Evolutionary conservation across 2,797 vertebrate species (phyloP).

Genomic region (Masticophis lateralis): DNA sequence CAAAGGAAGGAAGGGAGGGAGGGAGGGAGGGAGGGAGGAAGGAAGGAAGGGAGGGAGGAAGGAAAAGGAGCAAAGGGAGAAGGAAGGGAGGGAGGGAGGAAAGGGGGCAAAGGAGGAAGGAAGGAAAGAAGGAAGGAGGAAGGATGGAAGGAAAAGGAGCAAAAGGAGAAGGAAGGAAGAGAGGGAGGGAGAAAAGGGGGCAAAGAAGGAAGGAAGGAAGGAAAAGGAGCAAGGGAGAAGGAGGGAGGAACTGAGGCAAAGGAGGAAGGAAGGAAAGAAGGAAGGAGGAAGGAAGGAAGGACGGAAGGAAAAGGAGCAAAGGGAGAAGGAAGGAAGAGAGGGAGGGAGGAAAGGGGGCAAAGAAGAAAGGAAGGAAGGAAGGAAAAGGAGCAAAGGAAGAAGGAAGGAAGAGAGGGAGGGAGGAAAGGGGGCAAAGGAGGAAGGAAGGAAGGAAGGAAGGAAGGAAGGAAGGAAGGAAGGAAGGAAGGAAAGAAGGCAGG

Average conservation of each 20-base stretch:
- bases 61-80: not conserved
- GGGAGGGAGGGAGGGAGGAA: too few species aligned
- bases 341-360: too few species aligned
- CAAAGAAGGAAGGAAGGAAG: not conserved
- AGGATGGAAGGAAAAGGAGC: not conserved
- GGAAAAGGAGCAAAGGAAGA: too few species aligned
- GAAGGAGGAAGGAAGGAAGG: not conserved
- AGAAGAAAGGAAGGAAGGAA: not conserved
- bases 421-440: not conserved
- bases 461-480: not conserved
- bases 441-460: not conserved
- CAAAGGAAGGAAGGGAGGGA: not conserved
- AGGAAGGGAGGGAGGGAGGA: not conserved
- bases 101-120: not conserved
- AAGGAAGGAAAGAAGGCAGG: not conserved
- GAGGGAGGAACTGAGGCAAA: too few species aligned
- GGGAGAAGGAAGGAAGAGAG: not conserved
- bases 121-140: not conserved
- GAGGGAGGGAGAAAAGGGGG: not conserved
- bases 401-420: not conserved
- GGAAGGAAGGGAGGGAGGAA: rapidly evolving
- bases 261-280: not conserved
- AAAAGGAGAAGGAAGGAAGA: not conserved
- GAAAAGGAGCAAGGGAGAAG: too few species aligned
- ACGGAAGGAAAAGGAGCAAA: too few species aligned